Percentiles rank a stretch among this genome's conserved stretches.
phyloP scores from a whole-genome alignment of 2,113 vertebrate species.

The Petaurus breviceps region DNA sequence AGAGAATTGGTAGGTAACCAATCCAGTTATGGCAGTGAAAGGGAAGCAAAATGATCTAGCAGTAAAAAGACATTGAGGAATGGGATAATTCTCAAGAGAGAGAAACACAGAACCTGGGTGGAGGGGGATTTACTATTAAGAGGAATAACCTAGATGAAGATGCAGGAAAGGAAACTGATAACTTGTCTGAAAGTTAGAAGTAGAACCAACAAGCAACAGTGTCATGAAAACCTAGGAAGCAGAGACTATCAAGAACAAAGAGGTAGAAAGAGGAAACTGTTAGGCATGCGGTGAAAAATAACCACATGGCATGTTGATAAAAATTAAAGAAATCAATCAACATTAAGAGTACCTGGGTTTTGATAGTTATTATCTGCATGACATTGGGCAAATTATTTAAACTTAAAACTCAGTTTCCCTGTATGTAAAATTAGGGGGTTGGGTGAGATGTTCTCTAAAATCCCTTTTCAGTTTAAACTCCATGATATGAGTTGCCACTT shows the following conservation, averaged over 20 bases:
- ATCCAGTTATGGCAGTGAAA: background rate
- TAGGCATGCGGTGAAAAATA: background rate
- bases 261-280: too few species aligned
- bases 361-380: background rate
- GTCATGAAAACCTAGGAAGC: too few species aligned
- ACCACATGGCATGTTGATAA: background rate
- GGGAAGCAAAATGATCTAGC: background rate
- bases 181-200: too few species aligned
- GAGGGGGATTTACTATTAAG: too few species aligned
- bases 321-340: background rate
- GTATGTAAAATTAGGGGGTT: background rate
- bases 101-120: too few species aligned
- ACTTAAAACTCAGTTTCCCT: background rate
- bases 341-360: too few species aligned
- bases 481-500: background rate
- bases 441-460: background rate
- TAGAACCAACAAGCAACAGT: too few species aligned
- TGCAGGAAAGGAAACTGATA: too few species aligned
- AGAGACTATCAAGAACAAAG: too few species aligned
- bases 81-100: background rate
- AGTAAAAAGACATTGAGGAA: slow-evolving; percentile 17
- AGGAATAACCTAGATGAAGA: too few species aligned
- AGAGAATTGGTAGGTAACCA: background rate
- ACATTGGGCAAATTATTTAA: background rate
- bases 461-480: background rate